Conservation (phyloP, 1,140 invertebrate species). For the Pantala flavescens region DNA sequence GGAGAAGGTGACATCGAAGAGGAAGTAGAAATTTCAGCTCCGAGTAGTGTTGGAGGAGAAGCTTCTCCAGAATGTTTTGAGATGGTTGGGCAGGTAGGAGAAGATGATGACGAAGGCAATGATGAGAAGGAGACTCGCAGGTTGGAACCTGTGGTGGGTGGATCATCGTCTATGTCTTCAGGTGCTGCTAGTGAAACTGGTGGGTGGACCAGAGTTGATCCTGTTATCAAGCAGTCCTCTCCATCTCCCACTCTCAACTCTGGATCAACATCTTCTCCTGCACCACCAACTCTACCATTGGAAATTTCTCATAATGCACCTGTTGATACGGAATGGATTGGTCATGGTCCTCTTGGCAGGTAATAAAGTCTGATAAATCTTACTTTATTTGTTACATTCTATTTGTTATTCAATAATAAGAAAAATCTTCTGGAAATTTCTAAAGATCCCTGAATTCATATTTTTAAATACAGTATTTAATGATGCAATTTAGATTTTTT, state of each 20-base stretch:
- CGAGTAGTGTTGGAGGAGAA: conserved; percentile 22
- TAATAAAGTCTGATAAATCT: neutral
- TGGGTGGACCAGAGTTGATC: conserved; percentile 29
- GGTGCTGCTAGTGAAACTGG: conserved; percentile 31
- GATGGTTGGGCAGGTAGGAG: conserved; percentile 29
- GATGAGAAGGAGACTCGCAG: neutral
- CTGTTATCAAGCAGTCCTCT: conserved; percentile 17
- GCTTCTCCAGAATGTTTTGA: conserved; percentile 34
- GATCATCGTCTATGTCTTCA: conserved; percentile 20
- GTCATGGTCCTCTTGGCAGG: neutral
- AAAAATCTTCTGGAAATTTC: no score
- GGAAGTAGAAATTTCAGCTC: conserved; percentile 18
- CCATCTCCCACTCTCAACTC: conserved; percentile 27
- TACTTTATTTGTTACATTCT: no score
- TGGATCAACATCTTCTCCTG: conserved; percentile 20
- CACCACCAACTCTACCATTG: neutral
- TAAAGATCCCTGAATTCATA: no score
- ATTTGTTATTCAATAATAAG: conserved; percentile 21
- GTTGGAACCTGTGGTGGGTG: neutral
- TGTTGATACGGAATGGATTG: conserved; percentile 36
- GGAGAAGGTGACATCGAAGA: conserved; percentile 41
- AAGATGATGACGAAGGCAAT: conserved; percentile 1
- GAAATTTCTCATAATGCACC: conserved; percentile 30
- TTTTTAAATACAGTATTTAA: no score
- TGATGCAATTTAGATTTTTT: no score